Evolutionary conservation across 2,888 invertebrate genomes (phyloP), one percentile per base, ranked within the genome.

Genomic region (Ichneumoninae sp.): DNA sequence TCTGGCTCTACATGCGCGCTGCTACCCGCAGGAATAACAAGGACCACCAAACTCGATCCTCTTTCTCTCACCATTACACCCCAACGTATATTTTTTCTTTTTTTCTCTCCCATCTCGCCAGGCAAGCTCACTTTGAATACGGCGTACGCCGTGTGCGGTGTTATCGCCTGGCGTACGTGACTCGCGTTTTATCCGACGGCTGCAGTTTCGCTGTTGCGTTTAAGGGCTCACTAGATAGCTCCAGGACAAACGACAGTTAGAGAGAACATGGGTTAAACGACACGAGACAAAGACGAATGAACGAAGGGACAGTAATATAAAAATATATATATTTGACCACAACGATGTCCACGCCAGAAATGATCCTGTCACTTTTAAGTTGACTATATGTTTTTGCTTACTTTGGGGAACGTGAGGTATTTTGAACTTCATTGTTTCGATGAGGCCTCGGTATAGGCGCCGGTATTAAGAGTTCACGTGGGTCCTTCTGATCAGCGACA

Each of bases 131-230:
- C 80, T 85, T 83, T 85, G 85, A 85, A 85, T 83, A 83, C 80
- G 78, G 82, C 65, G 73, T 73, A 52, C 82, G 74, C 77, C 83
- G 76, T 80, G 87, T 81, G 85, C 75, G 89, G 87, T 89, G 92
- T 92, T 92, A 92, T 92, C 90, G 91, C 88, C 79, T 86, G 83
- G 86, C 83, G 88, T 91, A 92, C 92, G 92, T 92, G 92, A 92
- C 90, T 89, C 85, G 78, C 87, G 88, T 89, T 91, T 91, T 89
- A 88, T 87, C 85, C 85, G 85, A 65, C 83, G 73, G 75, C 76
- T 68, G 87, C 83, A 88, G 87, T 88, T 82, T 78, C 81, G 50
- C 83, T 77, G 85, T 85, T 76, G 71, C 85, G 60, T 80, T 47
- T 71, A 74, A 26, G 65, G 50, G 65, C 76, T 80, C 66, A 33